Evolutionary conservation across 2,888 invertebrate species (phyloP).

Genomic region (Megalurothrips usitatus): DNA sequence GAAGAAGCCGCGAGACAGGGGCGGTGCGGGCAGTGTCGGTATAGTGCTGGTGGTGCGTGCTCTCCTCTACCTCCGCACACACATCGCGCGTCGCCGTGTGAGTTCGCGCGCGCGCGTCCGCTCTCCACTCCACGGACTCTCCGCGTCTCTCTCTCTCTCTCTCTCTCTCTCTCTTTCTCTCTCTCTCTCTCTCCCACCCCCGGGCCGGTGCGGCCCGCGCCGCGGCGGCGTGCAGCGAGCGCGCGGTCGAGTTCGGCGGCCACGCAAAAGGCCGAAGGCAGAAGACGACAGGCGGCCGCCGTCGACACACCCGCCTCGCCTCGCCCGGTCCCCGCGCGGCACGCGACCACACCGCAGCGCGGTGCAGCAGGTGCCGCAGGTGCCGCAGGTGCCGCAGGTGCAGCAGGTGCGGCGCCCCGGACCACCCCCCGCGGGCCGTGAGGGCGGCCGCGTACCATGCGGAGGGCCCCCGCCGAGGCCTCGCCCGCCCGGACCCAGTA

Average conservation of each 20-base stretch:
- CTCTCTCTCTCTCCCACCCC: not conserved
- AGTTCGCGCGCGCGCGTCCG: no score
- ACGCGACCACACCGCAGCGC: no score
- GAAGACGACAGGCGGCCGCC: no score
- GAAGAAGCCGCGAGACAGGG: constrained; percentile 7
- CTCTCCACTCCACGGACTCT: not conserved
- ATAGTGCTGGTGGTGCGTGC: not conserved
- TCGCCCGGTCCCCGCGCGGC: not conserved
- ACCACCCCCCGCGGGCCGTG: no score
- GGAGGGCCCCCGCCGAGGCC: not conserved
- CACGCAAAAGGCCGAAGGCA: not conserved
- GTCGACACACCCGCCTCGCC: not conserved
- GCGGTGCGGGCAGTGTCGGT: not conserved
- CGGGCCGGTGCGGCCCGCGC: not conserved
- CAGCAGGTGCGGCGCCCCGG: no score
- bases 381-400: no score
- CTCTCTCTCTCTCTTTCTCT: not conserved
- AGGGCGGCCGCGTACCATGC: no score
- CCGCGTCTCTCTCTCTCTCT: not conserved
- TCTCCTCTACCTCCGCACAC: no score
- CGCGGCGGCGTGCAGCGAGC: not conserved
- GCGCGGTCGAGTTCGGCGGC: not conserved
- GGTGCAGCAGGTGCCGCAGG: no score
- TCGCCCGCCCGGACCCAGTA: not conserved
- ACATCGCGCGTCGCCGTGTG: no score